Evolutionary conservation across 2,797 vertebrate genomes (phyloP).

Genomic region (Parotocinclus haroldoi): DNA sequence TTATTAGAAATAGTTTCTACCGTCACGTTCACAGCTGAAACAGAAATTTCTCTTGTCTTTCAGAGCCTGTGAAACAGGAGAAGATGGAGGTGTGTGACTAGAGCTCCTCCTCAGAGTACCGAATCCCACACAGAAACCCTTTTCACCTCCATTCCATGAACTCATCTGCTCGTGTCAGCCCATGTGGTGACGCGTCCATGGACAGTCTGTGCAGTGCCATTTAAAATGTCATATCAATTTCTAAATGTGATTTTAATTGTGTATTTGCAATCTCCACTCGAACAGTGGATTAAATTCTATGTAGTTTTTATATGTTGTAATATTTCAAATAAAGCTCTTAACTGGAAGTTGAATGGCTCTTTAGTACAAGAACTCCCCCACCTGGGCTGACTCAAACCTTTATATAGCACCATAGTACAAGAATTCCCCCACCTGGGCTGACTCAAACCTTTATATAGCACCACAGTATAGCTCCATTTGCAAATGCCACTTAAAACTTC

Average conservation of each 20-base stretch:
- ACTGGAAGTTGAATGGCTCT: constrained; percentile 39
- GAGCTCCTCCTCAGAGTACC: constrained; percentile 34
- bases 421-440: too few species aligned
- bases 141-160: constrained; percentile 55
- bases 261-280: constrained; percentile 71
- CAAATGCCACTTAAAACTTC: too few species aligned
- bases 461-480: too few species aligned
- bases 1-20: too few species aligned
- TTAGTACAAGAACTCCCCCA: too few species aligned
- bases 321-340: constrained; percentile 95
- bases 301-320: constrained; percentile 99
- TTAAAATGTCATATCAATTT: constrained; percentile 62
- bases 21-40: too few species aligned
- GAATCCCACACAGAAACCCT: constrained; percentile 28
- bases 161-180: constrained; percentile 57
- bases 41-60: neutral
- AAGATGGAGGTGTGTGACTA: constrained; percentile 76
- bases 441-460: too few species aligned
- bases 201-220: constrained; percentile 70
- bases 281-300: constrained; percentile 82
- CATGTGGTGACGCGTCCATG: constrained; percentile 51
- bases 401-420: too few species aligned
- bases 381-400: too few species aligned
- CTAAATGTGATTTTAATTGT: constrained; percentile 82
- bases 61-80: constrained; percentile 74